phyloP scores from a whole-genome alignment of 2,888 invertebrate species.

The Ornithoptera priamus region DNA sequence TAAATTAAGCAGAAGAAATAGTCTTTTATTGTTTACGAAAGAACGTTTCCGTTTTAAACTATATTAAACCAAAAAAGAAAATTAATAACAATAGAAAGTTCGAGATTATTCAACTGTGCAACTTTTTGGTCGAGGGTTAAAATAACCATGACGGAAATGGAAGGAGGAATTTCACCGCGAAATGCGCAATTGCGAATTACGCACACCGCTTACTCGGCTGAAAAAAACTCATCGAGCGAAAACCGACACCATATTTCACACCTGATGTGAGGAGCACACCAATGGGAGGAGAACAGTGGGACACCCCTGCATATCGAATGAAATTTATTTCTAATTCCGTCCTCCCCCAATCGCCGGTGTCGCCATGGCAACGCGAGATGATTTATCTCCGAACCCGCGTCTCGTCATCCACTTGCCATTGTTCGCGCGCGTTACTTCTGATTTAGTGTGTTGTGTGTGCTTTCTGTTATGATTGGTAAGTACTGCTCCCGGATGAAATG shows the following conservation, averaged over 20 bases:
- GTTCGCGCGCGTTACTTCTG: constrained; percentile 34
- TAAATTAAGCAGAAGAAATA: no score
- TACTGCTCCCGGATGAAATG: no score
- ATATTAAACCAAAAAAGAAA: no score
- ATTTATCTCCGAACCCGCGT: constrained; percentile 47
- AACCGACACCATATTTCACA: constrained; percentile 56
- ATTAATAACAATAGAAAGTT: no score
- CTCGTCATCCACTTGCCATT: constrained; percentile 37
- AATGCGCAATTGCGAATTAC: constrained; percentile 16
- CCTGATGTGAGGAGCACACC: constrained; percentile 55
- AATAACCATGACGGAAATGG: no score
- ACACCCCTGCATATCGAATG: constrained; percentile 47
- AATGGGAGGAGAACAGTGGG: constrained; percentile 43
- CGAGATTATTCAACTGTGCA: no score
- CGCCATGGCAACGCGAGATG: constrained; percentile 47
- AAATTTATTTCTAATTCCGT: constrained; percentile 59
- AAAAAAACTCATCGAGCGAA: constrained; percentile 42
- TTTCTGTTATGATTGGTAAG: no score
- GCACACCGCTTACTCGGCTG: constrained; percentile 30
- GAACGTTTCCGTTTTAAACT: no score
- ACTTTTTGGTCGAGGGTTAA: no score
- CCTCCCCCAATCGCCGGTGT: constrained; percentile 51
- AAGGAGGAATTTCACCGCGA: not conserved
- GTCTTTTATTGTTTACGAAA: no score
- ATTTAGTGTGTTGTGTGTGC: constrained; percentile 29